phyloP scores from a whole-genome alignment of 2,797 vertebrate genomes.

The Caiman crocodilus region DNA sequence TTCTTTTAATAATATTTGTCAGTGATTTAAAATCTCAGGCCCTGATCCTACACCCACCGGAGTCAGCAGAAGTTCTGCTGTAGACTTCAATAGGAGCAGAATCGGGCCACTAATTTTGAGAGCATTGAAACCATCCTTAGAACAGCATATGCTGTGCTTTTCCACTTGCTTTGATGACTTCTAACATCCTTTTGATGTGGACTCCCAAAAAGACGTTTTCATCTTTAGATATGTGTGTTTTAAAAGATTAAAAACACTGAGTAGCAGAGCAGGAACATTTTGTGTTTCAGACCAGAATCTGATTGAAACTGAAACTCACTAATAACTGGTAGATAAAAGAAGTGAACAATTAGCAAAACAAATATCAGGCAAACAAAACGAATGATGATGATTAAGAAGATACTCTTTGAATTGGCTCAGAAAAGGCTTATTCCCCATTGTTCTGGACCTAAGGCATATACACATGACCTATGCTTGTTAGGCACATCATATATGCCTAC shows the following conservation, averaged over 20 bases:
- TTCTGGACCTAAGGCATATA: not conserved
- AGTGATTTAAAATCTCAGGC: slow-evolving; percentile 25
- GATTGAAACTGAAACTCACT: slow-evolving; percentile 40
- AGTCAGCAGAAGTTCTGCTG: slow-evolving; percentile 48
- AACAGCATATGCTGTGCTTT: slow-evolving; percentile 68
- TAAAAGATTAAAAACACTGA: slow-evolving; percentile 84
- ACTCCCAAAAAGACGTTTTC: slow-evolving; percentile 80
- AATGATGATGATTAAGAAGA: slow-evolving; percentile 8
- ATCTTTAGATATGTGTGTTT: slow-evolving; percentile 83
- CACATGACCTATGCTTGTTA: not conserved
- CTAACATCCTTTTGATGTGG: slow-evolving; percentile 87
- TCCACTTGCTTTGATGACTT: slow-evolving; percentile 83
- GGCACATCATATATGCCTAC: slow-evolving; percentile 2
- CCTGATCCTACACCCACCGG: not conserved
- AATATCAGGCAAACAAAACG: slow-evolving; percentile 32
- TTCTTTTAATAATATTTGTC: slow-evolving; percentile 13
- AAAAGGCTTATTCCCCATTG: not conserved
- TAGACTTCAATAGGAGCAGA: slow-evolving; percentile 35
- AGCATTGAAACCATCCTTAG: slow-evolving; percentile 77
- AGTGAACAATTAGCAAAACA: slow-evolving; percentile 25
- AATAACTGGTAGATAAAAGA: slow-evolving; percentile 46
- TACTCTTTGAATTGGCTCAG: not conserved
- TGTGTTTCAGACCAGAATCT: slow-evolving; percentile 54
- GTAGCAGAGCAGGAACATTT: slow-evolving; percentile 61
- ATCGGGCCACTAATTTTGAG: slow-evolving; percentile 54